Evolutionary conservation across 1,140 invertebrate species (phyloP), one percentile per base, ranked within the genome.

Genomic region (Pogonomyrmex barbatus): DNA sequence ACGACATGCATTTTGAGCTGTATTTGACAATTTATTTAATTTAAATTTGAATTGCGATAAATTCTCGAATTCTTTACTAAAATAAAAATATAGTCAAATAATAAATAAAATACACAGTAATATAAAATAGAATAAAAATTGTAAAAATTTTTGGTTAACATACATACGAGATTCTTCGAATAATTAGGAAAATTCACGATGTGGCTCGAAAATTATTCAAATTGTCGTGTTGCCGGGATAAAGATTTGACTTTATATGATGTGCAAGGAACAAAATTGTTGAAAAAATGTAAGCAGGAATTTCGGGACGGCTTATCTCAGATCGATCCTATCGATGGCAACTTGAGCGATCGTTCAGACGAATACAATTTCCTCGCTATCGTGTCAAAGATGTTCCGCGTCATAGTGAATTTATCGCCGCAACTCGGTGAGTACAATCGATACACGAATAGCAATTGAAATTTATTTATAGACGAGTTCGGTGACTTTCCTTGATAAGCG

Each of bases 401-500:
- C 79, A 83, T 71, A 58, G 33, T 45, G 73, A 24, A 77, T 85
- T 77, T 85, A 17, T 58, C 54, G 73, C 47, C 47, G 68, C 68
- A 73, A 82, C 79, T 60, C 10, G 33, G 42, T 47, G 67, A 83
- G 67, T n/a, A 50, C 12, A 63, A 87, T 90, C 89, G 85, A 90
- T 89, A 87, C 62, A 67, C 78, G 75, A 86, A 88, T 83, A 68
- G 85, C 50, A 83, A 82, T 82, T 70, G 33, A 17, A 45, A 42
- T 24, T 89, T 89, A 90, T 89, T 90, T 89, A 90, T 90, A 89
- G 71, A 75, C 45, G 79, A 89, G 87, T 89, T 89, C 89, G 84
- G 39, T 87, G 89, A 89, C 89, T 79, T 47, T 60, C 9, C 62
- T 33, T 24, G 63, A 45, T 86, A 82, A 82, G 75, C 79, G 68